Percentiles rank a stretch among this genome's conserved stretches.
Evolutionary conservation across 2,888 invertebrate species (phyloP).

Genomic region (Neocrepidodera transversa): DNA sequence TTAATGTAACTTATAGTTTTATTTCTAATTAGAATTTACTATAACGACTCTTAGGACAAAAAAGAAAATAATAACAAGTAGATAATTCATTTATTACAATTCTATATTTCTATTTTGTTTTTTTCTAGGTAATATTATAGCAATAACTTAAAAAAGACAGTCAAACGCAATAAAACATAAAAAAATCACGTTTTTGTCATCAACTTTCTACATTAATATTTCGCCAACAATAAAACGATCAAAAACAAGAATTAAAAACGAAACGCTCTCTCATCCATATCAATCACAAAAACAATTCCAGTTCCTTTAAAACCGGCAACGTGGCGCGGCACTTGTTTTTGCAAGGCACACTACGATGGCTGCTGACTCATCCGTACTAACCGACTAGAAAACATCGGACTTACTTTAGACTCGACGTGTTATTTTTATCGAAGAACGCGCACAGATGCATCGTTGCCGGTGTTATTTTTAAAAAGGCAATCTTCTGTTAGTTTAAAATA

Average conservation of each 20-base stretch:
- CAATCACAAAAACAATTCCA: slow-evolving; percentile 20
- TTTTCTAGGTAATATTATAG: too few species aligned
- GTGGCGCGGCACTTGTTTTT: slow-evolving; percentile 50
- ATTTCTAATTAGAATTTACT: too few species aligned
- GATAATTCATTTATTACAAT: too few species aligned
- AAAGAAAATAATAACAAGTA: too few species aligned
- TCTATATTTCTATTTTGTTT: too few species aligned
- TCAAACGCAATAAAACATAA: not conserved
- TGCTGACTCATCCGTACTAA: slow-evolving; percentile 59
- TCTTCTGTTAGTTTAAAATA: too few species aligned
- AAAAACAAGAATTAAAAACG: not conserved
- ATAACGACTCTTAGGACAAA: too few species aligned
- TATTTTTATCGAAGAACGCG: slow-evolving; percentile 38
- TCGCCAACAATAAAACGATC: not conserved
- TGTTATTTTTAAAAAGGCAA: not conserved
- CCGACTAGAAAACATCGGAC: slow-evolving; percentile 53
- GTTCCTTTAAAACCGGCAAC: slow-evolving; percentile 24
- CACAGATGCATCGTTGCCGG: not conserved
- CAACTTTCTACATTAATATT: too few species aligned
- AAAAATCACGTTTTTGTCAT: not conserved
- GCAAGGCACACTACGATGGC: slow-evolving; percentile 52
- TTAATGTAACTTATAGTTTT: too few species aligned
- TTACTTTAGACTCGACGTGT: slow-evolving; percentile 26
- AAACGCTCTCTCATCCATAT: slow-evolving; percentile 11
- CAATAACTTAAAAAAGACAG: too few species aligned